phyloP scores from a whole-genome alignment of 2,113 vertebrate species.

The Semicossyphus pulcher region DNA sequence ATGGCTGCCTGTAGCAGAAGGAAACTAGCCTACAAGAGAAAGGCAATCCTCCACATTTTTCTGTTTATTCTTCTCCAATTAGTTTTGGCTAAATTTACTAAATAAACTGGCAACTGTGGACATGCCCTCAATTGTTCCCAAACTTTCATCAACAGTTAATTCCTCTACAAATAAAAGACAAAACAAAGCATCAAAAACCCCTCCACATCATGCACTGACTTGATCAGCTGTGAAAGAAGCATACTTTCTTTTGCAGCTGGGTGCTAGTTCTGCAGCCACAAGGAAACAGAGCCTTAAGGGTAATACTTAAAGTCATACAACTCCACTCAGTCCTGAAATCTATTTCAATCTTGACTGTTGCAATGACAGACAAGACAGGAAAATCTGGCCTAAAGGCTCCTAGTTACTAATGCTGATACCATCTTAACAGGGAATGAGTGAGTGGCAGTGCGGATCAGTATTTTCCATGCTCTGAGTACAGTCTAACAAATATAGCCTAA shows the following conservation, averaged over 20 bases:
- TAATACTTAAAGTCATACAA: background rate
- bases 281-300: background rate
- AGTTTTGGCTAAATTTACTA: no score
- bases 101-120: no score
- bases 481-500: constrained; percentile 61
- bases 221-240: no score
- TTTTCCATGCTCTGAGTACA: constrained; percentile 52
- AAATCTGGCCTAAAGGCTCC: constrained; percentile 16
- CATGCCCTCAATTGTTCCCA: no score
- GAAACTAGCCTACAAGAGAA: background rate
- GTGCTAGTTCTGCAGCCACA: background rate
- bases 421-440: constrained; percentile 33
- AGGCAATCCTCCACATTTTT: background rate
- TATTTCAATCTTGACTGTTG: background rate
- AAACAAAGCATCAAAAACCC: background rate
- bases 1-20: background rate
- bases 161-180: background rate
- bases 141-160: background rate
- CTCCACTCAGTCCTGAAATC: background rate
- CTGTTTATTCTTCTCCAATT: no score
- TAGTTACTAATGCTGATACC: constrained; percentile 25
- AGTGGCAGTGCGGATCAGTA: constrained; percentile 40
- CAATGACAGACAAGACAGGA: constrained; percentile 9
- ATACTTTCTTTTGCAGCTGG: no score
- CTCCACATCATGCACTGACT: background rate